These are phyloP conservation scores for Cataglyphis rosenhaueri DNA, from an alignment of 2,888 invertebrate genomes.

Conservation along the genomic window DNA sequence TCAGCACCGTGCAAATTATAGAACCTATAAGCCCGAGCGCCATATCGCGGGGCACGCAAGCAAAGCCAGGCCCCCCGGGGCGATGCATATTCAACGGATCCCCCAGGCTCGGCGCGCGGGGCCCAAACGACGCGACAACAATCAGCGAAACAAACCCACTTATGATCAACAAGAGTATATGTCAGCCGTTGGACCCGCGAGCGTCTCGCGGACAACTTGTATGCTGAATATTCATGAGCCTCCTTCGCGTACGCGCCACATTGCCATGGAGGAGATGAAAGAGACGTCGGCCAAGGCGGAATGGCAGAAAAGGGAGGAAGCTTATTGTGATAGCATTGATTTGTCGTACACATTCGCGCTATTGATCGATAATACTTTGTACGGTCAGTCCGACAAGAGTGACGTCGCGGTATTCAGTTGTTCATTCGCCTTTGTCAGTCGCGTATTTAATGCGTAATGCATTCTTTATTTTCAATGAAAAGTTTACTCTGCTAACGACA, in stretches of 20 bases:
- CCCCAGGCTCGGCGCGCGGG: conserved; percentile 72
- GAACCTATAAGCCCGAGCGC: conserved; percentile 72
- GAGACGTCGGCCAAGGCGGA: conserved; percentile 14
- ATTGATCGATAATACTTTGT: conserved; percentile 22
- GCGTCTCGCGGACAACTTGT: conserved; percentile 80
- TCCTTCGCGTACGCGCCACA: conserved; percentile 51
- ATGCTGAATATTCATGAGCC: conserved; percentile 82
- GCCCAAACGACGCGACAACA: conserved; percentile 79
- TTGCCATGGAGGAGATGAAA: conserved; percentile 45
- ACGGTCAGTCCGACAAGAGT: background rate
- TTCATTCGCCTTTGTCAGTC: background rate
- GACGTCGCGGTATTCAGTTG: conserved; percentile 8
- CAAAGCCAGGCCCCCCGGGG: conserved; percentile 49
- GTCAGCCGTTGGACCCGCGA: conserved; percentile 76
- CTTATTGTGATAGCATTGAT: conserved; percentile 57
- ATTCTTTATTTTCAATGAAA: background rate
- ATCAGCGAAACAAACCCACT: conserved; percentile 84
- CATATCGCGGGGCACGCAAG: conserved; percentile 68
- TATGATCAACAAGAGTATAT: conserved; percentile 84
- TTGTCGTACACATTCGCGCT: conserved; percentile 27
- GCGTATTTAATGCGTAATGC: background rate
- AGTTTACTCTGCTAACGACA: conserved; percentile 3
- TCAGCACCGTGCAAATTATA: conserved; percentile 79
- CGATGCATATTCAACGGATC: conserved; percentile 82
- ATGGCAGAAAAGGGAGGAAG: background rate